These are phyloP conservation scores for Pteria penguin DNA, from an alignment of 2,888 invertebrate genomes.

Conservation along the genomic window DNA sequence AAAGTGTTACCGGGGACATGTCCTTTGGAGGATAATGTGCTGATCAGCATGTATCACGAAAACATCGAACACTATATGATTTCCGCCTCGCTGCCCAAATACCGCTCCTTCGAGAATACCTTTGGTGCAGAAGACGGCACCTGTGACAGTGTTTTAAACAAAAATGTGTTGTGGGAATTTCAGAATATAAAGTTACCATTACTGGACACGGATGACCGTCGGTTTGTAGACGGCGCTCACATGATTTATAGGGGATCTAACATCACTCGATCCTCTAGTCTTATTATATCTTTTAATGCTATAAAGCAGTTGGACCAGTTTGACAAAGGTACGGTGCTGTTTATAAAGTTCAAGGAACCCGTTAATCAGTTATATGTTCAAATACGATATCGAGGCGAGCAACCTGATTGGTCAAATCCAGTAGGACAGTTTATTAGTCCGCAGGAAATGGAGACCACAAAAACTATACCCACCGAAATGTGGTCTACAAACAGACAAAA, in stretches of 20 bases:
- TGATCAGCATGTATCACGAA: constrained; percentile 59
- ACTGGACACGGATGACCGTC: background rate
- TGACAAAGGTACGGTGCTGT: constrained; percentile 43
- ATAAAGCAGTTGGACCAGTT: constrained; percentile 29
- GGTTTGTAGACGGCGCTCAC: background rate
- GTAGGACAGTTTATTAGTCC: constrained; percentile 29
- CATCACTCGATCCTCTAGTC: background rate
- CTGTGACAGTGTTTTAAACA: background rate
- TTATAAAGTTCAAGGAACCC: constrained; percentile 28
- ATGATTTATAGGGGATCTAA: constrained; percentile 16
- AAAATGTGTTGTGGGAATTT: constrained; percentile 24
- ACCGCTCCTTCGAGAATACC: constrained; percentile 58
- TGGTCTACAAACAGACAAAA: constrained; percentile 52
- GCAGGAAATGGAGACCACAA: constrained; percentile 26
- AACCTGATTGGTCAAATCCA: constrained; percentile 32
- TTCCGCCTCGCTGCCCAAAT: constrained; percentile 60
- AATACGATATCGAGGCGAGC: constrained; percentile 43
- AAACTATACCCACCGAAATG: constrained; percentile 52
- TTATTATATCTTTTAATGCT: constrained; percentile 28
- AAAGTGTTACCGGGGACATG: constrained; percentile 47
- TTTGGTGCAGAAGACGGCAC: background rate
- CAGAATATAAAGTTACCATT: constrained; percentile 5
- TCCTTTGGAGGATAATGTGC: constrained; percentile 65
- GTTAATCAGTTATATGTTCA: constrained; percentile 31
- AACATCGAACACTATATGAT: constrained; percentile 52